phyloP scores from a whole-genome alignment of 2,888 invertebrate species.

The Lepidochitona cinerea region DNA sequence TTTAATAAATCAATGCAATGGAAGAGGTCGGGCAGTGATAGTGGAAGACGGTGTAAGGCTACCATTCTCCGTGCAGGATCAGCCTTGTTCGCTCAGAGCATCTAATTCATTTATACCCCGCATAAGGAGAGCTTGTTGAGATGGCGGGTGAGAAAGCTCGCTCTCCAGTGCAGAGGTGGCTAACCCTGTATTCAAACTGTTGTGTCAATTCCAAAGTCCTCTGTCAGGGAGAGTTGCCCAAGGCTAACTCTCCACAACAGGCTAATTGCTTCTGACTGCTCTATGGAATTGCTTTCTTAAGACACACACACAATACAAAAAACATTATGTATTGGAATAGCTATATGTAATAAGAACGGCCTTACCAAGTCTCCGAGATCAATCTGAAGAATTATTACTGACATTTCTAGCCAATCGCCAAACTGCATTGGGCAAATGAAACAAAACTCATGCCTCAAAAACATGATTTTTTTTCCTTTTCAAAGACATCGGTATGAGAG shows the following conservation, averaged over 20 bases:
- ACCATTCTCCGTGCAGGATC: not conserved
- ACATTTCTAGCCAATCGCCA: too few relatives aligned
- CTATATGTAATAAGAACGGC: too few relatives aligned
- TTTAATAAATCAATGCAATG: not conserved
- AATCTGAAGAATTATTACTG: too few relatives aligned
- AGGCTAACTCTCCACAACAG: not conserved
- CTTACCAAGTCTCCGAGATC: too few relatives aligned
- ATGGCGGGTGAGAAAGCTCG: not conserved
- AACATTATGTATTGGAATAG: too few relatives aligned
- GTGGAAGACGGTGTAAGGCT: not conserved
- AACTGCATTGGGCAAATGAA: too few relatives aligned
- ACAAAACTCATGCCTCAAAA: too few relatives aligned
- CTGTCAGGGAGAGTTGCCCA: not conserved
- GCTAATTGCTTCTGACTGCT: slow-evolving; percentile 1
- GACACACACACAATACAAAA: not conserved
- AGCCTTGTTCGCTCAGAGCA: not conserved
- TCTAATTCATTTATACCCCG: not conserved
- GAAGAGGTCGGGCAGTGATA: not conserved
- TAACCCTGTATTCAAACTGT: not conserved
- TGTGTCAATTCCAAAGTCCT: not conserved
- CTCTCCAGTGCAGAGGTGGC: not conserved
- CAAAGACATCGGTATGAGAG: too few relatives aligned
- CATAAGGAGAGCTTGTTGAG: not conserved
- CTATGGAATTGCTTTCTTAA: not conserved
- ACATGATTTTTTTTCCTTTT: too few relatives aligned